Evolutionary conservation across 2,113 vertebrate genomes (phyloP), one percentile per base, ranked within the genome.

Genomic region (Vidua chalybeata): DNA sequence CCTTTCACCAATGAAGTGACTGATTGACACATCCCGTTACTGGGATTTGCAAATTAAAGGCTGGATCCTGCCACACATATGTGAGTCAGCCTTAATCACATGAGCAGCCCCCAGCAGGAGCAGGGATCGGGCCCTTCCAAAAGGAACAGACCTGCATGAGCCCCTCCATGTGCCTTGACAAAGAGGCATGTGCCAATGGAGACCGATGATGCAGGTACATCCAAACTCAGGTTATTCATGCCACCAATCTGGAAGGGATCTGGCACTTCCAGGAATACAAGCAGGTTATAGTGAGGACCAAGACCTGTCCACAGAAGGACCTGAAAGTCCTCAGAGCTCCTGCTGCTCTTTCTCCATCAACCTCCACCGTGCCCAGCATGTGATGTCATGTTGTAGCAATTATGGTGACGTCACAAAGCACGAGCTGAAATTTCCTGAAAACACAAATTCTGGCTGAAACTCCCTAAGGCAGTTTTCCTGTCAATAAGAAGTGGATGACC

Each of bases 41-140:
- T 96, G 97, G 94, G 95, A 97, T 96, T 97, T 96, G 90, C 87
- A 97, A 97, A 97, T 97, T 94, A 94, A 95, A 97, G 92, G 17
- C 92, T 97, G 88, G 77, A 87, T 95, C 96, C 89, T 74, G 88
- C 88, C 67, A 92, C 93, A 87, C 83, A 15, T 81, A 26, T 6
- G 3, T 95, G 93, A 95, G 83, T 94, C 96, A 90, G 90, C 83
- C 72, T 89, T 56, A 68, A 86, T 54, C 92, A 92, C 72, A 75
- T 7, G 93, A 93, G 85, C n/a, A 81, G 83, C 81, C 66, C 61
- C 45, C 68, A 84, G 92, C 66, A 96, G 85, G 79, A 90, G 83
- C 51, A 75, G 73, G 92, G 83, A 96, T 74, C 0, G 1, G 64
- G 82, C 76, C 96, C 97, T 96, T 88, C 79, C n/a, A 16, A 95